Evolutionary conservation across 1,140 invertebrate species (phyloP).

Genomic region (Pseudomyrmex dendroicus): DNA sequence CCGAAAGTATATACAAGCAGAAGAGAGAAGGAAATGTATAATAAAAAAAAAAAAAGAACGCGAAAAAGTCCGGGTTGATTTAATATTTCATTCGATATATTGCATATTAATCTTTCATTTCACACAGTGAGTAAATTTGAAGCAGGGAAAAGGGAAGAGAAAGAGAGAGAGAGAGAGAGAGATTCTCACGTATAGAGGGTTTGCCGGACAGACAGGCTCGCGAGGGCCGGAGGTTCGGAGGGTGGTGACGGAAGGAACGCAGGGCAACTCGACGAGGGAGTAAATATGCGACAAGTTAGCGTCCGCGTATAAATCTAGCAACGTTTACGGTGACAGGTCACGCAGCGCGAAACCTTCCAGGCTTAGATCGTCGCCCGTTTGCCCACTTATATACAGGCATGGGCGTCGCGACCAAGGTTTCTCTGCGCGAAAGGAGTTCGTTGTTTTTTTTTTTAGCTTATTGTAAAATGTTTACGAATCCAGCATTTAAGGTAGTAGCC

Average conservation of each 20-base stretch:
- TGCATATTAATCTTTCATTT: constrained; percentile 5
- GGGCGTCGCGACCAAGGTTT: constrained; percentile 38
- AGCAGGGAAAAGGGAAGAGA: neutral
- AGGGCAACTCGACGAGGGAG: constrained; percentile 64
- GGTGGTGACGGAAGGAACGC: constrained; percentile 48
- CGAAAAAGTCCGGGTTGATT: neutral
- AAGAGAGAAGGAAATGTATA: neutral
- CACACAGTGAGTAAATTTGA: neutral
- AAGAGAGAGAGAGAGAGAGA: no score
- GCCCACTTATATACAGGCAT: constrained; percentile 64
- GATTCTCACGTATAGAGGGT: neutral
- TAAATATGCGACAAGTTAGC: constrained; percentile 85
- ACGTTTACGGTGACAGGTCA: constrained; percentile 85
- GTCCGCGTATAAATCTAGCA: constrained; percentile 84
- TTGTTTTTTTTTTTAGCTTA: constrained; percentile 3
- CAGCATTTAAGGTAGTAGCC: no score
- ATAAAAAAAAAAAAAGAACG: constrained; percentile 9
- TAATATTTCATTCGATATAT: neutral
- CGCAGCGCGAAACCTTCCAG: constrained; percentile 77
- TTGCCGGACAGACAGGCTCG: constrained; percentile 27
- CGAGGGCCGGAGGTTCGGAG: constrained; percentile 54
- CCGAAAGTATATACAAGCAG: no score
- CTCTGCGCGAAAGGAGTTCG: neutral
- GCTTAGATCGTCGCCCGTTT: constrained; percentile 74
- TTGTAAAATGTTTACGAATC: neutral